phyloP scores from a whole-genome alignment of 2,888 invertebrate genomes.

The Mystacides longicornis region DNA sequence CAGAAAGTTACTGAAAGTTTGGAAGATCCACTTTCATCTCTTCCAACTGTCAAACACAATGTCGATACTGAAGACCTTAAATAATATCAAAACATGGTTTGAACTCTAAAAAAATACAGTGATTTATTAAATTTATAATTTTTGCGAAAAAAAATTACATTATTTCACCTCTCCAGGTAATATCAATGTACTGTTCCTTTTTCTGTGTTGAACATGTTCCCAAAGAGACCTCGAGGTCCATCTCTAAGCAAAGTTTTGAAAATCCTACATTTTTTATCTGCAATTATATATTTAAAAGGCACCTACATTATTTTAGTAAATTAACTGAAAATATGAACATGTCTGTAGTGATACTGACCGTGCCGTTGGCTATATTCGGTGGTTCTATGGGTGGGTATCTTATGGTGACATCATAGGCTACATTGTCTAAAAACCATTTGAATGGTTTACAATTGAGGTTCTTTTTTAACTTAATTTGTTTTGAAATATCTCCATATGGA shows the following conservation, averaged over 20 bases:
- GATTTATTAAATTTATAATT: no score
- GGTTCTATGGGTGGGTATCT: constrained; percentile 88
- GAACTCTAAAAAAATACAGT: no score
- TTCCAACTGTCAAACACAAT: no score
- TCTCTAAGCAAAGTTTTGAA: neutral
- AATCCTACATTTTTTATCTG: constrained; percentile 1
- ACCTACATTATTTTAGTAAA: no score
- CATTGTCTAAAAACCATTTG: constrained; percentile 88
- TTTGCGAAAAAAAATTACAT: neutral
- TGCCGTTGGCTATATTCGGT: constrained; percentile 70
- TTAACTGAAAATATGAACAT: no score
- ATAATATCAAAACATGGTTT: no score
- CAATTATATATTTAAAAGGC: no score
- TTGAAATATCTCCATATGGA: constrained; percentile 72
- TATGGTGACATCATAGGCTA: constrained; percentile 82
- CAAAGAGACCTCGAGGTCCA: neutral
- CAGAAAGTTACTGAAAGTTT: constrained; percentile 40
- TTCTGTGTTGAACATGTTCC: neutral
- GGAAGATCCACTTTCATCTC: constrained; percentile 38
- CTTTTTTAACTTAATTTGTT: constrained; percentile 66
- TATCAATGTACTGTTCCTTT: neutral
- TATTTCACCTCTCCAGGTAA: neutral
- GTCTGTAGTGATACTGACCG: no score
- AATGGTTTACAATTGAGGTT: constrained; percentile 82
- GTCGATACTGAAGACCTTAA: no score